Evolutionary conservation across 2,797 vertebrate species (phyloP), one percentile per base, ranked within the genome.

Genomic region (Sebastes hubbsi): DNA sequence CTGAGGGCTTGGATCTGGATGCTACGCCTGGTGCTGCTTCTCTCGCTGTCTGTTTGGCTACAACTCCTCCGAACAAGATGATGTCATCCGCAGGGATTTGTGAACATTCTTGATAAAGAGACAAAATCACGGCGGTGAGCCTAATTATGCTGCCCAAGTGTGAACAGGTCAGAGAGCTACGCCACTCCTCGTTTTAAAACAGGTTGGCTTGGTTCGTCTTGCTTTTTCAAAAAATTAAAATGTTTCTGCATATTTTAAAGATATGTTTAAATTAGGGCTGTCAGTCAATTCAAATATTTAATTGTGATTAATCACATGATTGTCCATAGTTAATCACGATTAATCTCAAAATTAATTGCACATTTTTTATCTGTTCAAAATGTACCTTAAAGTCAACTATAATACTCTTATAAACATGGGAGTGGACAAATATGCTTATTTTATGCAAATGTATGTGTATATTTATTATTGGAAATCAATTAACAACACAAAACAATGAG

Each of bases 1-100:
- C 93, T 91, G 93, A 92, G 92, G 88, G 65, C 86, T 93, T 94
- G 91, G 94, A 94, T 91, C 84, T 83, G 91, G 88, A 92, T 81
- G 63, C 85, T 78, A 75, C 52, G 73, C 87, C 78, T 6, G 65
- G 85, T 86, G 83, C 88, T 87, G 92, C 83, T 81, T 85, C 88
- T 72, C 86, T 93, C 89, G 83, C 83, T 83, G 88, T 88, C 89
- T 92, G 87, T 91, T 93, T 94, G 91, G 92, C 91, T 83, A 71
- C 89, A 85, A 68, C 73, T 81, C 83, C 67, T 60, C 80, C 80
- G 82, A 89, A 89, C 87, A 87, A 82, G 88, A 90, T 94, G 91
- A 94, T 94, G 92, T 95, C 91, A 93, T 94, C 90, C 78, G 62
- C 70, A 65, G 87, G 88, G 90, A 94, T 92, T 92, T 92, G 87